Conservation (phyloP, 1,140 invertebrate species). For the Drosophila seguyi region DNA sequence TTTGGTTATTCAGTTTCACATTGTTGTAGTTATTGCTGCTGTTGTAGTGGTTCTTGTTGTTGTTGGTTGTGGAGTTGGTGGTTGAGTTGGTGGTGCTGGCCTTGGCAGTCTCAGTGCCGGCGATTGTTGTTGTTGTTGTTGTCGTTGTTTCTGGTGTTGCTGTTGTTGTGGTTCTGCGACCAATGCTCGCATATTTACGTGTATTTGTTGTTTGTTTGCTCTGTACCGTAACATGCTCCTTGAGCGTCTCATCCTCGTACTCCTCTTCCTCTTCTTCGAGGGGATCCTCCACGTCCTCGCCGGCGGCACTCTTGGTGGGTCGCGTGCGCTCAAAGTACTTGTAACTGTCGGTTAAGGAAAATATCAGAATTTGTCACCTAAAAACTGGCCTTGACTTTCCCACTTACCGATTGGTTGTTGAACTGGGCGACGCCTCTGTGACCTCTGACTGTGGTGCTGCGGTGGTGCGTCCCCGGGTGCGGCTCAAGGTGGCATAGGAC, state of each 20-base stretch:
- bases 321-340: slow-evolving; percentile 74
- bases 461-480: slow-evolving; percentile 54
- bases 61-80: slow-evolving; percentile 26
- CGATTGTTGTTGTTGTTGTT: slow-evolving; percentile 76
- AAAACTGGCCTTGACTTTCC: too few relatives aligned
- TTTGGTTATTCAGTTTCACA: slow-evolving; percentile 64
- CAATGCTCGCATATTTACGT: slow-evolving; percentile 81
- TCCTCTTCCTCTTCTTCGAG: slow-evolving; percentile 56
- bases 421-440: slow-evolving; percentile 40
- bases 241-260: slow-evolving; percentile 64
- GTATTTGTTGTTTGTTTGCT: slow-evolving; percentile 70
- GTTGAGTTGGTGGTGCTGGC: slow-evolving; percentile 51
- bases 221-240: slow-evolving; percentile 81
- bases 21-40: slow-evolving; percentile 57
- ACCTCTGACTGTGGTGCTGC: slow-evolving; percentile 12
- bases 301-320: slow-evolving; percentile 56
- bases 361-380: not conserved
- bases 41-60: slow-evolving; percentile 49
- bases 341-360: slow-evolving; percentile 45
- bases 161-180: slow-evolving; percentile 73
- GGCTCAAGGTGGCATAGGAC: slow-evolving; percentile 65
- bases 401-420: slow-evolving; percentile 61
- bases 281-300: slow-evolving; percentile 18
- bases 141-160: slow-evolving; percentile 64
- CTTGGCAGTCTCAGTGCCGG: slow-evolving; percentile 74